Percentiles rank a stretch among this genome's conserved stretches.
phyloP scores from a whole-genome alignment of 2,797 vertebrate species.

The Alcedo atthis region DNA sequence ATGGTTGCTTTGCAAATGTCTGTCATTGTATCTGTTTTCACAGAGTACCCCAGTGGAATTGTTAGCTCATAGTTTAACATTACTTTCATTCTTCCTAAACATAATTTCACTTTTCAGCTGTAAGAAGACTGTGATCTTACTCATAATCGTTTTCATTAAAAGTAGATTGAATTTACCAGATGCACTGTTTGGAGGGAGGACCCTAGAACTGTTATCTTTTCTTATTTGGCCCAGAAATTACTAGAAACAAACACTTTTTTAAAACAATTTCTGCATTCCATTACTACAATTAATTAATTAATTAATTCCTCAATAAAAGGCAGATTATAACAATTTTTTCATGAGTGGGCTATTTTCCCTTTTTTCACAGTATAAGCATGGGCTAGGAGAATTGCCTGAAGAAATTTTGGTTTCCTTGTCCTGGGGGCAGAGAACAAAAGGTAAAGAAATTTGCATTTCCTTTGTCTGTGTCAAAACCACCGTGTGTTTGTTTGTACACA shows the following conservation, averaged over 20 bases:
- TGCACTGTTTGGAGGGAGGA: neutral
- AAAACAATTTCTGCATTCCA: neutral
- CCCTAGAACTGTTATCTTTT: neutral
- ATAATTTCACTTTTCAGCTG: neutral
- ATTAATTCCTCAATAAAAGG: neutral
- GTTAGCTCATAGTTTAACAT: neutral
- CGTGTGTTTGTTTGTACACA: neutral
- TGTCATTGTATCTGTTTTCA: accelerated
- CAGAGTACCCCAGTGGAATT: neutral
- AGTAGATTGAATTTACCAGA: neutral
- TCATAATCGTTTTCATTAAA: neutral
- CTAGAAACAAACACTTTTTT: neutral
- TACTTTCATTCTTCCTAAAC: neutral
- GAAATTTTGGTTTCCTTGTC: neutral
- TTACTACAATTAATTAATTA: neutral
- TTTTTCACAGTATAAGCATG: neutral
- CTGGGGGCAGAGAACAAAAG: neutral
- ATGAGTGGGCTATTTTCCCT: neutral
- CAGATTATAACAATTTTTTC: neutral
- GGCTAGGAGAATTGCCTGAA: neutral
- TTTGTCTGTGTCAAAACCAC: neutral
- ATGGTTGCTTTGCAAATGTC: neutral
- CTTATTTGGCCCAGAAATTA: neutral
- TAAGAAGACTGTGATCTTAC: neutral
- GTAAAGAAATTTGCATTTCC: neutral